Conservation (phyloP, 2,113 vertebrate genomes). For the Odocoileus hemionus region DNA sequence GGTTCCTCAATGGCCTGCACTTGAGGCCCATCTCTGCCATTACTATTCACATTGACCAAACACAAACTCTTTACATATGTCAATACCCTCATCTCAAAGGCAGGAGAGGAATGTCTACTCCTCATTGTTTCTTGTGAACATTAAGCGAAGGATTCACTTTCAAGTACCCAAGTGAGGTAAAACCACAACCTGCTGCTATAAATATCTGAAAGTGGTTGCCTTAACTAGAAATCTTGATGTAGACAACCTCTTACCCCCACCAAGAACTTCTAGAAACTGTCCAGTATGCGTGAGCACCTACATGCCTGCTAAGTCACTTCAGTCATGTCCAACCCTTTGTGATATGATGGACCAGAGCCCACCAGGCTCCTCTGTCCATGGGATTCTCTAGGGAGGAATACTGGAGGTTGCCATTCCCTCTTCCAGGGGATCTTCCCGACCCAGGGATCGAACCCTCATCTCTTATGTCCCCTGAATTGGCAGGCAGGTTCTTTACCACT, state of each 20-base stretch:
- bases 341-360: background rate
- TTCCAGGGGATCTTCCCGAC: background rate
- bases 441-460: background rate
- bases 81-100: background rate
- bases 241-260: background rate
- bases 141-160: background rate
- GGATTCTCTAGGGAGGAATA: background rate
- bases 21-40: background rate
- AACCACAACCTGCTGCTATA: background rate
- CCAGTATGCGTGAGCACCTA: background rate
- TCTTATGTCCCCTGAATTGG: background rate
- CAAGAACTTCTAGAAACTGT: background rate
- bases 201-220: background rate
- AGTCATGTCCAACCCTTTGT: background rate
- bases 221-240: background rate
- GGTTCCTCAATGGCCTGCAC: background rate
- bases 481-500: background rate
- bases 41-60: background rate
- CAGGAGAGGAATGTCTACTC: background rate
- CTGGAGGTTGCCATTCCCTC: background rate
- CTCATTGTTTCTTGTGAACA: background rate
- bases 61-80: background rate
- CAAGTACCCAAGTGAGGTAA: background rate
- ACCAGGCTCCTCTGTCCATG: background rate
- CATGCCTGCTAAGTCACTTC: background rate